Evolutionary conservation across 2,797 vertebrate genomes (phyloP).

Genomic region (Cottoperca gobio): DNA sequence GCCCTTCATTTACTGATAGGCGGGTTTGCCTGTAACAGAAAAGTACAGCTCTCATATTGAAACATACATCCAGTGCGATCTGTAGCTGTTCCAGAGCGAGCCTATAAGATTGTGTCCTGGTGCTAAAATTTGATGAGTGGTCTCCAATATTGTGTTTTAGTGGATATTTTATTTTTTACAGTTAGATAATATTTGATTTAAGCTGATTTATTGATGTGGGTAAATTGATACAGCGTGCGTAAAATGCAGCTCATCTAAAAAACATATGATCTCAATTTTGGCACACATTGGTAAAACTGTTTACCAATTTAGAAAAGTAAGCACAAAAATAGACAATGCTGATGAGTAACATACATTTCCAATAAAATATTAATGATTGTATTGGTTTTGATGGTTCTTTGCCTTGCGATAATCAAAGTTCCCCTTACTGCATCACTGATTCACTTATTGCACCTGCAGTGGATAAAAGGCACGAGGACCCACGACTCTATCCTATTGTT

Average conservation of each 20-base stretch:
- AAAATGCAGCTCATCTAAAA: not conserved
- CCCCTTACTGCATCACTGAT: not conserved
- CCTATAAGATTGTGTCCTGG: no score
- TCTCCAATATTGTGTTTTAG: not conserved
- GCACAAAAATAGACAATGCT: not conserved
- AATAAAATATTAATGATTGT: not conserved
- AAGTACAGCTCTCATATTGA: not conserved
- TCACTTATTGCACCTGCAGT: not conserved
- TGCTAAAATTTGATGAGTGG: not conserved
- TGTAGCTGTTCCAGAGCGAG: not conserved
- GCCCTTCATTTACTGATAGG: constrained; percentile 33
- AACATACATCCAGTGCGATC: not conserved
- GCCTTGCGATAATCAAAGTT: not conserved
- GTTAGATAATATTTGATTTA: not conserved
- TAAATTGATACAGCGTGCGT: not conserved
- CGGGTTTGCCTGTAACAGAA: not conserved
- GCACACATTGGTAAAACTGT: not conserved
- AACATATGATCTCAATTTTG: not conserved
- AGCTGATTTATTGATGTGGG: not conserved
- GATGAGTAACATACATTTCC: not conserved
- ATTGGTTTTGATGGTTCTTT: not conserved
- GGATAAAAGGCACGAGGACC: constrained; percentile 21
- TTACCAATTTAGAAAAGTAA: not conserved
- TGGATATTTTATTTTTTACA: not conserved
- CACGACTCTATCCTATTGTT: constrained; percentile 52